phyloP scores from a whole-genome alignment of 2,797 vertebrate genomes.

The Neoniphon sammara region DNA sequence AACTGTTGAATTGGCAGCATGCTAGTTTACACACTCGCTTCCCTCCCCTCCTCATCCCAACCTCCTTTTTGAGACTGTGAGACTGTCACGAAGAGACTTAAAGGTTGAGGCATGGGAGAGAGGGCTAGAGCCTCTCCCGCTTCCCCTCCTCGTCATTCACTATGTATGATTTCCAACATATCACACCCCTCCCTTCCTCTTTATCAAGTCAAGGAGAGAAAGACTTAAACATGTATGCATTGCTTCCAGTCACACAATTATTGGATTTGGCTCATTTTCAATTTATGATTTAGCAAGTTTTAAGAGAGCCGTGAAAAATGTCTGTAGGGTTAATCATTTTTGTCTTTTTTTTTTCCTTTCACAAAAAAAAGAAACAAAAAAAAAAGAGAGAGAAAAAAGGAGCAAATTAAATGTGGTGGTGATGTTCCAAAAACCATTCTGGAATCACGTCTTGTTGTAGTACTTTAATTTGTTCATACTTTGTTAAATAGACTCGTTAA shows the following conservation, averaged over 20 bases:
- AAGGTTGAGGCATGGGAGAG: conserved; percentile 40
- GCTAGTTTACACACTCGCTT: conserved; percentile 61
- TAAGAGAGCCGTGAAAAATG: conserved; percentile 60
- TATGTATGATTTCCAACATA: conserved; percentile 64
- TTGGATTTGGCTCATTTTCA: conserved; percentile 53
- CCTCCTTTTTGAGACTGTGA: conserved; percentile 49
- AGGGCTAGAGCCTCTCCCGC: conserved; percentile 14
- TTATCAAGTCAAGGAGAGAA: conserved; percentile 58
- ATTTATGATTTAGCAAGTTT: conserved; percentile 73
- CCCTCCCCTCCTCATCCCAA: conserved; percentile 9
- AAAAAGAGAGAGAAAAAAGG: conserved; percentile 46
- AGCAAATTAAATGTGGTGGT: conserved; percentile 82
- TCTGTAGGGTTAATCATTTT: conserved; percentile 79
- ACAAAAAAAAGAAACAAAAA: conserved; percentile 68
- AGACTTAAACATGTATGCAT: conserved; percentile 75
- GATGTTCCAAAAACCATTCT: conserved; percentile 70
- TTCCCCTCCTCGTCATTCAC: conserved; percentile 34
- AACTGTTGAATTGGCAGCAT: conserved; percentile 55
- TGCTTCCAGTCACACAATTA: conserved; percentile 72
- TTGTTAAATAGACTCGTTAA: conserved; percentile 50
- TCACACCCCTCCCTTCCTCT: conserved; percentile 37
- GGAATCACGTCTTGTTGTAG: conserved; percentile 55
- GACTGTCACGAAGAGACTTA: conserved; percentile 61
- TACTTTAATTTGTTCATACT: conserved; percentile 45
- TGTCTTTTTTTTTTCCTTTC: conserved; percentile 71